These are phyloP conservation scores for Xanthorhoe spadicearia DNA, from an alignment of 2,888 invertebrate species.

Conservation along the genomic window DNA sequence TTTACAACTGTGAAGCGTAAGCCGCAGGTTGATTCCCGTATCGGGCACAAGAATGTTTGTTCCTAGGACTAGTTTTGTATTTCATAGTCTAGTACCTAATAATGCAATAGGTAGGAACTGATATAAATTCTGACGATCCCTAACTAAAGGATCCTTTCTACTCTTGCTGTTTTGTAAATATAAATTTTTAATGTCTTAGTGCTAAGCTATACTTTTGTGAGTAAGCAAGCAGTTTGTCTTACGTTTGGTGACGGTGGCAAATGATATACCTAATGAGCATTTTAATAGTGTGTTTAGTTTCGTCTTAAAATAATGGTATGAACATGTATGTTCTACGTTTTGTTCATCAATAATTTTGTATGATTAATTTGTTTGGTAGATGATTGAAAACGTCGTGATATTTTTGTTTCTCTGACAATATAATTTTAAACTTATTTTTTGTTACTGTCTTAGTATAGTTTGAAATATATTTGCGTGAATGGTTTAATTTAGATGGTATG, in stretches of 20 bases:
- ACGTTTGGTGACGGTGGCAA: slow-evolving; percentile 13
- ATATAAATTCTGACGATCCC: not conserved
- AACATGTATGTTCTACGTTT: not conserved
- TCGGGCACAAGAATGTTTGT: slow-evolving; percentile 23
- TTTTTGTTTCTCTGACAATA: slow-evolving; percentile 30
- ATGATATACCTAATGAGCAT: slow-evolving; percentile 9
- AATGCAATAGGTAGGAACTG: not conserved
- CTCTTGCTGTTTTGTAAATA: slow-evolving; percentile 9
- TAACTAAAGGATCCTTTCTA: not conserved
- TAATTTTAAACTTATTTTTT: slow-evolving; percentile 24
- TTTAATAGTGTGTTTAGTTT: slow-evolving; percentile 17
- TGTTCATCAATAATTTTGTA: slow-evolving; percentile 23
- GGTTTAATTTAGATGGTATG: slow-evolving; percentile 11
- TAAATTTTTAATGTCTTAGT: not conserved
- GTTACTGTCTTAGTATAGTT: slow-evolving; percentile 9
- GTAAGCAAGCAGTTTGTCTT: slow-evolving; percentile 2
- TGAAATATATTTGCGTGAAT: slow-evolving; percentile 17
- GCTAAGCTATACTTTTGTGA: slow-evolving; percentile 12
- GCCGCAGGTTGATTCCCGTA: slow-evolving; percentile 23
- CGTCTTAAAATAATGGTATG: not conserved
- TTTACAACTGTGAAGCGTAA: slow-evolving; percentile 6
- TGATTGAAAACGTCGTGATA: slow-evolving; percentile 26
- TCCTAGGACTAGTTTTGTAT: slow-evolving; percentile 13
- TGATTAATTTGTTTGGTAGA: slow-evolving; percentile 19
- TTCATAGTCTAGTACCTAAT: slow-evolving; percentile 11